phyloP scores from a whole-genome alignment of 2,797 vertebrate genomes.

The Acestrorhynchus altus region DNA sequence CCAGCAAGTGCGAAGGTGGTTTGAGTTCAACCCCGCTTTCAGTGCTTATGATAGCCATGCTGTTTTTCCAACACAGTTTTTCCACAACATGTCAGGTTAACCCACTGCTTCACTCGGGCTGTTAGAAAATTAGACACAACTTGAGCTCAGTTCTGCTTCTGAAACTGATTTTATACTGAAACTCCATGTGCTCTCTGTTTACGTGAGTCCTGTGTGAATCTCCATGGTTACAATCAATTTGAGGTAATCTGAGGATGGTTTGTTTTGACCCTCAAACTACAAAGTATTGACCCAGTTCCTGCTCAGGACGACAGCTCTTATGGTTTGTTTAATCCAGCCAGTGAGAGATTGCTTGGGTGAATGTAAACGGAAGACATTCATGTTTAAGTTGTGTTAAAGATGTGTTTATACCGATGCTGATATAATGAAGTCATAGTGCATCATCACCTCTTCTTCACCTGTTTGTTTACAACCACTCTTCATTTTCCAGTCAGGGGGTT shows the following conservation, averaged over 20 bases:
- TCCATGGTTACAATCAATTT: conserved; percentile 30
- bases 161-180: background rate
- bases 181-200: background rate
- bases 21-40: background rate
- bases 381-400: background rate
- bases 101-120: background rate
- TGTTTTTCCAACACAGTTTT: conserved; percentile 29
- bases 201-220: conserved; percentile 24
- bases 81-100: conserved; percentile 16
- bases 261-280: background rate
- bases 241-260: background rate
- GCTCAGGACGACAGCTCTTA: background rate
- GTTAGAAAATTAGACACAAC: conserved; percentile 16
- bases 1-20: conserved; percentile 26
- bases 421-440: background rate
- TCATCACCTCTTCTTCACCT: background rate
- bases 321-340: background rate
- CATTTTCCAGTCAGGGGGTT: too few relatives aligned
- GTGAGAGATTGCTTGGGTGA: background rate
- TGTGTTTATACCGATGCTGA: background rate
- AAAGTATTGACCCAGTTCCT: conserved; percentile 11
- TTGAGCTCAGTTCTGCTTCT: background rate
- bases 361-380: background rate
- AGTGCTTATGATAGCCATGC: background rate
- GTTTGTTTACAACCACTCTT: background rate